Conservation (phyloP, 2,797 vertebrate species). For the Characodon lateralis region DNA sequence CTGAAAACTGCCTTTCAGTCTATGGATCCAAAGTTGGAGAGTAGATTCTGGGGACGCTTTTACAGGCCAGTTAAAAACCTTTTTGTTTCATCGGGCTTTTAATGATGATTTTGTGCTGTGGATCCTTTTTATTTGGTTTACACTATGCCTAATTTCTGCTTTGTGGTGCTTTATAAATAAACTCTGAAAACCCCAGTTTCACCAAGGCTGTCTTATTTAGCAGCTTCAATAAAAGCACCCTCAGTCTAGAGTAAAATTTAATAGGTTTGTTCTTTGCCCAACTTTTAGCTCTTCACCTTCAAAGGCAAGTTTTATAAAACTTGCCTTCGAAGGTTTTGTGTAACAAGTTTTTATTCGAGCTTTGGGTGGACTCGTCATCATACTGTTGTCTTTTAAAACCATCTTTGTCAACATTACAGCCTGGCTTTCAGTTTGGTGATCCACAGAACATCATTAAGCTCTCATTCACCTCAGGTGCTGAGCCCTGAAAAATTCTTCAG, state of each 20-base stretch:
- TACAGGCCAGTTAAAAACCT: neutral
- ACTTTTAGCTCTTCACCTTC: too few relatives aligned
- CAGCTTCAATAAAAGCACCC: neutral
- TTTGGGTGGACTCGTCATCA: neutral
- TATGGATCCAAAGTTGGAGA: neutral
- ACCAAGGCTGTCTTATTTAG: neutral
- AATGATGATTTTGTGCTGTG: neutral
- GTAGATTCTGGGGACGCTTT: neutral
- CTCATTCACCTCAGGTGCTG: constrained; percentile 19
- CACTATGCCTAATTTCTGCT: neutral
- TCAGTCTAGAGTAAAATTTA: neutral
- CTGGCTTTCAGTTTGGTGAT: neutral
- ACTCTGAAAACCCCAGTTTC: neutral
- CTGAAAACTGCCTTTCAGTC: neutral
- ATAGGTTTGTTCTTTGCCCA: too few relatives aligned
- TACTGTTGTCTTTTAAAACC: neutral
- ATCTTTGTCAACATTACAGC: neutral
- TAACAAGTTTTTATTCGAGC: neutral
- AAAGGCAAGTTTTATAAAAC: neutral
- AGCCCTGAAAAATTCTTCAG: neutral
- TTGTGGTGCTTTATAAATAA: neutral
- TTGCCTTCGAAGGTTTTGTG: neutral
- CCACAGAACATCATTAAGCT: constrained; percentile 16
- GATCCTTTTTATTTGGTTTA: neutral
- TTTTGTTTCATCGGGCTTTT: too few relatives aligned